phyloP scores from a whole-genome alignment of 92 coral and sea anemone genomes.

The Diadumene lineata region DNA sequence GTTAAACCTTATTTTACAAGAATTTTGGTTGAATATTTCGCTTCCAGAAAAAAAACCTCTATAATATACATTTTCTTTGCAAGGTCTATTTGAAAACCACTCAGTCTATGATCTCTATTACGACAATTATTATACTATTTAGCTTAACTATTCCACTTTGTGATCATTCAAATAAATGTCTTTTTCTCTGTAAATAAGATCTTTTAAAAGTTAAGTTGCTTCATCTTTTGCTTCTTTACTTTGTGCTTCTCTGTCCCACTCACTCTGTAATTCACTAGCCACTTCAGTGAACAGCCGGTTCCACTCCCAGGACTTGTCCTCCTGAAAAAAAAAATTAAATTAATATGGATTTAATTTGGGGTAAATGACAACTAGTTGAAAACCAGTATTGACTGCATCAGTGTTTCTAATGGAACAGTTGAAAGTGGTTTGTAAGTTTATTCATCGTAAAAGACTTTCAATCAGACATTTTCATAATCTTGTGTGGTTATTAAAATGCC shows the following conservation, averaged over 20 bases:
- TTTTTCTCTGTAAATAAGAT: not conserved
- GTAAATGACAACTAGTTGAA: no score
- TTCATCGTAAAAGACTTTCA: no score
- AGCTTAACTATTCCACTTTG: not conserved
- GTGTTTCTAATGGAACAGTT: not conserved
- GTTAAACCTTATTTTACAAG: no score
- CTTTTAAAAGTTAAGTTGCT: not conserved
- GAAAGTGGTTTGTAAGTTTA: not conserved
- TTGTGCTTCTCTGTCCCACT: constrained; percentile 75
- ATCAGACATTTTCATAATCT: no score
- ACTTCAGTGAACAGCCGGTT: constrained; percentile 95
- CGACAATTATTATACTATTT: no score
- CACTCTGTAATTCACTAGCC: constrained; percentile 90
- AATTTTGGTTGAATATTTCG: no score
- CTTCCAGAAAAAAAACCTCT: no score
- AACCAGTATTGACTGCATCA: not conserved
- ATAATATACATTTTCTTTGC: no score
- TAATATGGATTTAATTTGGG: no score
- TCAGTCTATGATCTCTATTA: no score
- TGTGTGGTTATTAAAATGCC: no score
- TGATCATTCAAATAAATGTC: not conserved
- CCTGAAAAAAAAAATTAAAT: constrained; percentile 50
- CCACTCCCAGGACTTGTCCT: constrained; percentile 99
- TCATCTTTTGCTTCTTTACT: constrained; percentile 1
- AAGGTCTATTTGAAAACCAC: no score